These are phyloP conservation scores for Lochmaea crataegi DNA, from an alignment of 2,888 invertebrate species.

Conservation along the genomic window DNA sequence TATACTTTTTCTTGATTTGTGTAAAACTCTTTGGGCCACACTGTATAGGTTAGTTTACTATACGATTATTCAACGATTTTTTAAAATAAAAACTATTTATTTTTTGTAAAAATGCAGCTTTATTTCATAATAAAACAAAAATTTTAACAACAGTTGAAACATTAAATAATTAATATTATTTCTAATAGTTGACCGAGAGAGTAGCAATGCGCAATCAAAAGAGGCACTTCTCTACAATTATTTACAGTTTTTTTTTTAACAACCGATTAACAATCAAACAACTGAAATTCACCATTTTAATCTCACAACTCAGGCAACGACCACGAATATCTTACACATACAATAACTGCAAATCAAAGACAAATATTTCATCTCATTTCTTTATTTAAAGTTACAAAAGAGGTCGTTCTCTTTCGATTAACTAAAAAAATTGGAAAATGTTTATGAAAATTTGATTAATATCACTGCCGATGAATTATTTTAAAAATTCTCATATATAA, in stretches of 20 bases:
- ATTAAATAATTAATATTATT: constrained; percentile 59
- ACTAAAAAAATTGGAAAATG: too few relatives aligned
- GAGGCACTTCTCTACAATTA: constrained; percentile 65
- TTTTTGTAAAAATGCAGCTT: constrained; percentile 64
- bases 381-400: neutral
- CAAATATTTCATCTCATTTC: neutral
- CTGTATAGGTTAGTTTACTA: too few relatives aligned
- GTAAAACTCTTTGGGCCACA: too few relatives aligned
- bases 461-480: too few relatives aligned
- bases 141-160: constrained; percentile 64
- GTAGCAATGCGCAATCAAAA: constrained; percentile 65
- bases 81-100: neutral
- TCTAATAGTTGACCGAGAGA: constrained; percentile 64
- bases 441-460: too few relatives aligned
- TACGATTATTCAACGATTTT: too few relatives aligned
- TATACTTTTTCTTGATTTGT: too few relatives aligned
- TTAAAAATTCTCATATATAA: too few relatives aligned
- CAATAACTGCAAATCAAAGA: neutral
- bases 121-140: constrained; percentile 62
- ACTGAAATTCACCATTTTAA: neutral
- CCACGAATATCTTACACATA: neutral
- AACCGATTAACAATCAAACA: constrained; percentile 10
- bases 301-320: neutral
- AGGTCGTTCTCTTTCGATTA: too few relatives aligned
- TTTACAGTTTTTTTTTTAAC: constrained; percentile 54